phyloP scores from a whole-genome alignment of 2,888 invertebrate species.

The Dasypolia templi region DNA sequence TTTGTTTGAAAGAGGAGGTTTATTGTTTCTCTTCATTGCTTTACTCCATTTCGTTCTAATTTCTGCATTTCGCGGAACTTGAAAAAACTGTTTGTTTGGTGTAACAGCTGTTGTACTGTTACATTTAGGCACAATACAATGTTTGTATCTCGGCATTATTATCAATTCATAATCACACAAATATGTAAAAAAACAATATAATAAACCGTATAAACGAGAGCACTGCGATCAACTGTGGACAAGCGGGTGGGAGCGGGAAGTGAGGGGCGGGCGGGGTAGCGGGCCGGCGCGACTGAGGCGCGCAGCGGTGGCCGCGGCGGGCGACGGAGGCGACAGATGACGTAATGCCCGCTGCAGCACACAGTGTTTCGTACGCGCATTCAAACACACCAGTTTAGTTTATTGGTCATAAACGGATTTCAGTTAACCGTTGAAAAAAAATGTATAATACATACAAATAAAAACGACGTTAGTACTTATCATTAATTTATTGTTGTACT shows the following conservation, averaged over 20 bases:
- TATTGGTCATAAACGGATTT: not conserved
- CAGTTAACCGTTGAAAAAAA: not conserved
- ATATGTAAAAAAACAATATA: constrained; percentile 9
- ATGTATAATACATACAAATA: not conserved
- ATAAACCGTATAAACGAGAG: constrained; percentile 11
- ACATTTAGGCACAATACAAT: constrained; percentile 42
- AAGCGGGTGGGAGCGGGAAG: not conserved
- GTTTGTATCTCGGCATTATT: constrained; percentile 29
- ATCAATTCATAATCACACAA: constrained; percentile 10
- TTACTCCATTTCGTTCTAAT: constrained; percentile 26
- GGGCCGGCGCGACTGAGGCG: constrained; percentile 12
- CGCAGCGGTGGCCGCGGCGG: not conserved
- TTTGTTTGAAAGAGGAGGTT: constrained; percentile 29
- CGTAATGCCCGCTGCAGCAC: constrained; percentile 29
- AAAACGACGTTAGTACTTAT: not conserved
- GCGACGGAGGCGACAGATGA: constrained; percentile 18
- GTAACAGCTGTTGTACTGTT: constrained; percentile 28
- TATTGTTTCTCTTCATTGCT: constrained; percentile 30
- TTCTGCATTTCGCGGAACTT: constrained; percentile 22
- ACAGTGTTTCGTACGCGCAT: not conserved
- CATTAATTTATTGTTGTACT: not conserved
- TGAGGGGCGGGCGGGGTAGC: constrained; percentile 1
- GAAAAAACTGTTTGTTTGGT: constrained; percentile 34
- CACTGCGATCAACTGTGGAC: constrained; percentile 24
- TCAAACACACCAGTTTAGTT: constrained; percentile 8